phyloP scores from a whole-genome alignment of 2,797 vertebrate genomes.

The Chelmon rostratus region DNA sequence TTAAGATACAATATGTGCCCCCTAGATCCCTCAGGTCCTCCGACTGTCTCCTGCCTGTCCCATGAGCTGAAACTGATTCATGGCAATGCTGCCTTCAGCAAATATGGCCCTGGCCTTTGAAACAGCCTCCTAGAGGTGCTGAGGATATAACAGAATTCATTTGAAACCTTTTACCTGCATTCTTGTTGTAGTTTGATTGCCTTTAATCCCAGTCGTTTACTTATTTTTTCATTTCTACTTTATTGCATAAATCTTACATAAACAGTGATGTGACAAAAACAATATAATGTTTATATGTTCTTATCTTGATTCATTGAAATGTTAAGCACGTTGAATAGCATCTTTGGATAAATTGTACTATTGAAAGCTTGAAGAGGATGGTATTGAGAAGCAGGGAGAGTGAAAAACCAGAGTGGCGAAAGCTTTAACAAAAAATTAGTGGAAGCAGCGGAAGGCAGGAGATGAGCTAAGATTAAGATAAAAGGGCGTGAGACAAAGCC shows the following conservation, averaged over 20 bases:
- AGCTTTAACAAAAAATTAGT: conserved; percentile 38
- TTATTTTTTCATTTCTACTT: background rate
- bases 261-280: background rate
- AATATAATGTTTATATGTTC: background rate
- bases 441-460: conserved; percentile 29
- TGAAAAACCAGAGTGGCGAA: conserved; percentile 26
- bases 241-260: background rate
- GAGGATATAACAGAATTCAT: background rate
- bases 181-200: background rate
- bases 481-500: conserved; percentile 69
- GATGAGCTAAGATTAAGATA: conserved; percentile 34
- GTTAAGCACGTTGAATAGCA: background rate
- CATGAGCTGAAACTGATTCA: conserved; percentile 24
- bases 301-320: background rate
- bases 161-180: background rate
- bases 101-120: background rate
- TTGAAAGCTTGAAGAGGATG: conserved; percentile 5
- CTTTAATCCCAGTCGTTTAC: background rate
- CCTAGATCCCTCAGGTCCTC: conserved; percentile 28
- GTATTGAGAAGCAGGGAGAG: conserved; percentile 10
- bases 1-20: conserved; percentile 39
- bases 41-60: conserved; percentile 31
- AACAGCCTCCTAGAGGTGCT: background rate
- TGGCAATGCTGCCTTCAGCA: background rate
- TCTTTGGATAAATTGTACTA: background rate